Base-by-base conservation (phyloP, 2,113 vertebrate genomes). In the Cinclus cinclus region DNA sequence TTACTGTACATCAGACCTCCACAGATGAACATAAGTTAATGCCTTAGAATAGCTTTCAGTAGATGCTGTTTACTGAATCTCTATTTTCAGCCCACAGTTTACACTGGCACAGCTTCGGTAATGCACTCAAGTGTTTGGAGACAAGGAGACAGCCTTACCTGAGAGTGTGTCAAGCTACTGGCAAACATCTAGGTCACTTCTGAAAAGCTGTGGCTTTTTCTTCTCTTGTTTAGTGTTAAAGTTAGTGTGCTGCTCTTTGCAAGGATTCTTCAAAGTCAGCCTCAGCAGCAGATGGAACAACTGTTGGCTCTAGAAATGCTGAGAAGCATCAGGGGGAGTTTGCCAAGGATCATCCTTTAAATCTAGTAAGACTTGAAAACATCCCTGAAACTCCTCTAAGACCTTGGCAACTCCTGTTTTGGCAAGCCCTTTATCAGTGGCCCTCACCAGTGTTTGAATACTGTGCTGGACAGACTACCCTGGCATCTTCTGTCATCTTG, bases 311-410 rank as follows among this genome's bases (percentile, higher is more conserved):
- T 93, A 82, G 90, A 92, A 96, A 56, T 83, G 90, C 90, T 94
- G 90, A 96, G 95, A 97, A 94, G 87, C 92, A 93, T 95, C 91
- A 84, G 64, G 52, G 90, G 68, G 92, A 92, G 94, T 80, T 95
- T 97, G 97, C 97, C 96, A 96, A 96, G 83, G 96, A 96, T 96
- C 97, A 92, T 96, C 94, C 83, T 97, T 95, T 97, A 96, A 97
- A 96, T 97, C 93, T 96, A 95, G 93, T 62, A 97, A 97, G 92
- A 92, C 93, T 94, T 89, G 88, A 97, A 95, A 93, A 93, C 93
- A 94, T 95, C 94, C 70, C 90, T 88, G 85, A 94, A 96, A 95
- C 94, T 95, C 95, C 79, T 96, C 85, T 95, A 95, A 97, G 95
- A 96, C 94, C 89, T 96, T 95, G 96, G 97, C 97, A 96, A 52